Evolutionary conservation across 2,113 vertebrate species (phyloP).

Genomic region (Tursiops truncatus): DNA sequence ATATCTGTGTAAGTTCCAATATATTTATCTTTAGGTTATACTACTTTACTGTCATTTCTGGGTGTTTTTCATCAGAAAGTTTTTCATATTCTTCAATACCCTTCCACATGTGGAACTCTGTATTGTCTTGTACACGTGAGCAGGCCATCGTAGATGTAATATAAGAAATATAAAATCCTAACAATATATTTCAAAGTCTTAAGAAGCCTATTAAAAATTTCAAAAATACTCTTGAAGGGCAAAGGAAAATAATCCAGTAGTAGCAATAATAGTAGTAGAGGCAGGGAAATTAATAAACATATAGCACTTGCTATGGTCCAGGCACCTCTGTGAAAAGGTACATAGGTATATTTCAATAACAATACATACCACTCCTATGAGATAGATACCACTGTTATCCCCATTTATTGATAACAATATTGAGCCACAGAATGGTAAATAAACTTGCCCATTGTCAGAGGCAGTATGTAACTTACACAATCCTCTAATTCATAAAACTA

Average conservation of each 20-base stretch:
- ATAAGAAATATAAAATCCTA: constrained; percentile 13
- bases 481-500: background rate
- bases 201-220: background rate
- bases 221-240: background rate
- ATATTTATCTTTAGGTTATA: background rate
- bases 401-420: background rate
- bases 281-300: background rate
- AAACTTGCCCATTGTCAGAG: background rate
- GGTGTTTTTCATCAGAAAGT: background rate
- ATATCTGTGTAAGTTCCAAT: background rate
- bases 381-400: background rate
- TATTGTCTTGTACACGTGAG: background rate
- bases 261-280: background rate
- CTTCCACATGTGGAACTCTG: background rate
- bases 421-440: background rate
- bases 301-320: background rate
- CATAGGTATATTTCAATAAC: background rate
- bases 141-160: background rate
- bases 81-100: constrained; percentile 1
- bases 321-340: background rate
- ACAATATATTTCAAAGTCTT: background rate
- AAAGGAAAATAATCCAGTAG: background rate
- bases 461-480: background rate
- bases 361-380: background rate
- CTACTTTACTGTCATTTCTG: background rate